Base-by-base conservation (phyloP, 2,888 invertebrate genomes). In the Pediacus dermestoides region DNA sequence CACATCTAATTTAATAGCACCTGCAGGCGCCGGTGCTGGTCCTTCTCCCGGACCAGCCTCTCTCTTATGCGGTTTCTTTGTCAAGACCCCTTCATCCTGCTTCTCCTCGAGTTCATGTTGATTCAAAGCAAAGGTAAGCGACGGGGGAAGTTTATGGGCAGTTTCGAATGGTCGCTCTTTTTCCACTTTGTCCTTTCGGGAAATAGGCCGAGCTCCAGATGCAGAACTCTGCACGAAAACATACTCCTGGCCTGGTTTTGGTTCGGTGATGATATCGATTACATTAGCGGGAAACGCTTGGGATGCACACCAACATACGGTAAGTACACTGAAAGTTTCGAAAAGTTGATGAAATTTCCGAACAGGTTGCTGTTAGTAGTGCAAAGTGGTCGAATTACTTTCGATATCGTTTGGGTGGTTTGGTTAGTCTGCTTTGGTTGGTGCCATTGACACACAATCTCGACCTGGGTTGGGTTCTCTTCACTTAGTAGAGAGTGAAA, bases 111-210 rank as follows among this genome's bases (percentile, higher is more conserved):
- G 13, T 2, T 62, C 63, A 15, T 61, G 59, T n/a, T 66, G 59
- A 11, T 66, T 65, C 2, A 64, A 42, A 27, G 61, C 56, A 36
- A 62, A 68, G 2, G 64, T 63, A n/a, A 71, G 39, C n/a, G 59
- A 61, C 10, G 66, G 75, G 0, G 80, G 81, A 49, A 82, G 74
- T 68, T 85, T 86, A 61, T 86, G 86, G 2, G 85, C 74, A 2
- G 84, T 82, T 67, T 85, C 84, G 55, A 85, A 85, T 6, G 66
- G 65, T 30, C 61, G 57, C 30, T 63, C 49, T n/a, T 44, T 48
- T 10, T 46, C 44, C 1, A 46, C 41, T 39, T 64, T 63, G 34
- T 64, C 64, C 50, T 70, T 68, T 26, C 67, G 54, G 2, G 58
- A 42, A 12, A 68, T 61, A 8, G 68, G 64, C 18, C 60, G 58